Conservation (phyloP, 2,888 invertebrate species). For the Ametastegia equiseti region DNA sequence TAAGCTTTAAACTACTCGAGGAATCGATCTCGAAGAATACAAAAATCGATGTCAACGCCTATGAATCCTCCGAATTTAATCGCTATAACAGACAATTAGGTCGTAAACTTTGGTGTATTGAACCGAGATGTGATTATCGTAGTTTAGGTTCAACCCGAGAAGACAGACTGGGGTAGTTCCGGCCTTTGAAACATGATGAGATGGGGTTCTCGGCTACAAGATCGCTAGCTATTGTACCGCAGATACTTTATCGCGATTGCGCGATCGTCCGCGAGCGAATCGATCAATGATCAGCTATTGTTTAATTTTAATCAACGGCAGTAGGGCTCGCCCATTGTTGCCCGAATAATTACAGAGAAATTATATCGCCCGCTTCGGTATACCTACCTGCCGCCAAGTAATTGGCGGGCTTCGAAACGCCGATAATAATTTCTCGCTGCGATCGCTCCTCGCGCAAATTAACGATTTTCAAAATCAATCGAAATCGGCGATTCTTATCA, state of each 20-base stretch:
- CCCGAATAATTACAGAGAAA: slow-evolving; percentile 34
- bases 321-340: not conserved
- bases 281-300: slow-evolving; percentile 43
- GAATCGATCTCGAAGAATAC: not conserved
- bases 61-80: not conserved
- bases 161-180: not conserved
- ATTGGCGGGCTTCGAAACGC: slow-evolving; percentile 16
- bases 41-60: not conserved
- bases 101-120: not conserved
- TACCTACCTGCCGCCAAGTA: slow-evolving; percentile 3
- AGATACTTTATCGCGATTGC: slow-evolving; percentile 18
- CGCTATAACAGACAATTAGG: not conserved
- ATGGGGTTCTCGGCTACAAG: not conserved
- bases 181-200: not conserved
- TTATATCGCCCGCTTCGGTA: not conserved
- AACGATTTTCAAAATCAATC: too few species aligned
- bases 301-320: slow-evolving; percentile 41
- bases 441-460: not conserved
- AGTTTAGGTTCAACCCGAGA: not conserved
- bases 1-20: not conserved
- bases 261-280: not conserved
- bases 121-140: not conserved
- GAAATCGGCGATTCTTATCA: not conserved
- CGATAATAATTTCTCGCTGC: too few species aligned
- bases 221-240: not conserved